These are phyloP conservation scores for Rhynchonycteris naso DNA, from an alignment of 2,797 vertebrate species.

Conservation along the genomic window DNA sequence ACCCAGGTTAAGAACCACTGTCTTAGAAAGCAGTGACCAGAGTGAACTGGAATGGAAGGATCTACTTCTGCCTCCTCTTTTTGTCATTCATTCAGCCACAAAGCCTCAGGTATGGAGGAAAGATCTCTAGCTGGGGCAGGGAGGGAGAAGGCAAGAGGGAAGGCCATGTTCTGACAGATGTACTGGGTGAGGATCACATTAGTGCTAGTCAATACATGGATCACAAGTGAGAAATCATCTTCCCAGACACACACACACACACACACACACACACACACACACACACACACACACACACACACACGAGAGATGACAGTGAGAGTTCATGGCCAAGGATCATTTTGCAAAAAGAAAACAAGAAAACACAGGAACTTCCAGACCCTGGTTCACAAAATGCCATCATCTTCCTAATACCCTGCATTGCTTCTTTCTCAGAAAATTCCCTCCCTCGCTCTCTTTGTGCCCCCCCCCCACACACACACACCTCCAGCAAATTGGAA, in stretches of 20 bases:
- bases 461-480: background rate
- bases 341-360: background rate
- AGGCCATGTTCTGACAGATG: background rate
- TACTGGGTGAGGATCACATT: background rate
- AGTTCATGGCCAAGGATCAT: rapidly evolving
- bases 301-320: too few relatives aligned
- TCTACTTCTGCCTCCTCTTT: rapidly evolving
- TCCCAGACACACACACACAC: background rate
- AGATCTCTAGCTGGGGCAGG: rapidly evolving
- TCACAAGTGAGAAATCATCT: background rate
- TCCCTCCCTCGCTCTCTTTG: background rate
- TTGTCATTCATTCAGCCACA: background rate
- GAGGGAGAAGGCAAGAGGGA: background rate
- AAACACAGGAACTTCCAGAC: background rate
- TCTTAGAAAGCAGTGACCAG: rapidly evolving
- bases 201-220: background rate
- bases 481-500: rapidly evolving
- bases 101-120: background rate
- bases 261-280: too few relatives aligned
- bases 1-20: too few relatives aligned
- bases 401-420: background rate
- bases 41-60: rapidly evolving
- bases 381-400: background rate
- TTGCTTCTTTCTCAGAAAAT: background rate
- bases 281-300: too few relatives aligned